Percentiles rank a stretch among this genome's conserved stretches.
Evolutionary conservation across 2,888 invertebrate genomes (phyloP).

Genomic region (Leptinotarsa tumamoca): DNA sequence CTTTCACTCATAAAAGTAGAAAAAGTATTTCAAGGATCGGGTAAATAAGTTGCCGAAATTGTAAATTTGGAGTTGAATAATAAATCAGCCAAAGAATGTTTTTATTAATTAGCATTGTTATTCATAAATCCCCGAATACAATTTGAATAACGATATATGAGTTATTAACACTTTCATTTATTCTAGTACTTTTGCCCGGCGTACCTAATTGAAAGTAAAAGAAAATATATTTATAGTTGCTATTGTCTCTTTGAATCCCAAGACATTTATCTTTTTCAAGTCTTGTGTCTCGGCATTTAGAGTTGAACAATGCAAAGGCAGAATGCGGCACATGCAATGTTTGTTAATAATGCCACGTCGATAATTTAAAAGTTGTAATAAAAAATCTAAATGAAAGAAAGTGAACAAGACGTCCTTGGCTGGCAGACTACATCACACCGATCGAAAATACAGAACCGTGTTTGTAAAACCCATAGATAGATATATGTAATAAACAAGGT

Average conservation of each 20-base stretch:
- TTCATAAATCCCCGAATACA: too few relatives aligned
- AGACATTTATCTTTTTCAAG: conserved; percentile 1
- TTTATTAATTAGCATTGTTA: too few relatives aligned
- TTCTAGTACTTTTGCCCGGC: too few relatives aligned
- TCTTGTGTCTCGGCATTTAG: conserved; percentile 25
- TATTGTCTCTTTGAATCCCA: not conserved
- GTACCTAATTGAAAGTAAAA: not conserved
- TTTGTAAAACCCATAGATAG: conserved; percentile 12
- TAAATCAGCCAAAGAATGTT: too few relatives aligned
- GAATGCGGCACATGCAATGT: conserved; percentile 26
- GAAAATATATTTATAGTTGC: conserved; percentile 8
- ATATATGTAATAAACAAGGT: not conserved
- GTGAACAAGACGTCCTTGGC: conserved; percentile 58
- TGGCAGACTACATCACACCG: conserved; percentile 46
- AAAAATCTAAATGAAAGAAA: conserved; percentile 55
- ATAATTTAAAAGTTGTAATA: conserved; percentile 45
- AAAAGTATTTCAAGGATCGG: too few relatives aligned
- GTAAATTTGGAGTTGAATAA: too few relatives aligned
- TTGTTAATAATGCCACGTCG: conserved; percentile 34
- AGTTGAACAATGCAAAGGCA: conserved; percentile 27
- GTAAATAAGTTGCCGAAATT: too few relatives aligned
- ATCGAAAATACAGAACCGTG: conserved; percentile 17
- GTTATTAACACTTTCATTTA: too few relatives aligned
- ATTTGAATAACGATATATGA: too few relatives aligned
- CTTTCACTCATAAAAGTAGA: too few relatives aligned